Conservation (phyloP, 2,888 invertebrate species). For the Papilio demoleus region DNA sequence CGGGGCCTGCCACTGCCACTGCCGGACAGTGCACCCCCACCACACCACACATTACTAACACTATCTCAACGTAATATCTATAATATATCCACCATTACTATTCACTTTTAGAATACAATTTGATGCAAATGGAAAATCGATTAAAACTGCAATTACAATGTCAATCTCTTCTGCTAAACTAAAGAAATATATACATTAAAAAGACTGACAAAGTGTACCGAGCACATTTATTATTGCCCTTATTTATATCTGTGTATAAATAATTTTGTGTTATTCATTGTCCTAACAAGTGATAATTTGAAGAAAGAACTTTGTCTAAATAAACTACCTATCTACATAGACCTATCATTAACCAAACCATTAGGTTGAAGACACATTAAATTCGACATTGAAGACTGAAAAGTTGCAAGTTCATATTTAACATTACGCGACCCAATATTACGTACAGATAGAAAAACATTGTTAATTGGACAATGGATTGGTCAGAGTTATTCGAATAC, state of each 20-base stretch:
- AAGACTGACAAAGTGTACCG: not conserved
- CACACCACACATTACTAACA: conserved; percentile 21
- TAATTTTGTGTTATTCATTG: not conserved
- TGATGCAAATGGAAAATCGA: too few relatives aligned
- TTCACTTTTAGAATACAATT: too few relatives aligned
- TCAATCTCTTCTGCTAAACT: not conserved
- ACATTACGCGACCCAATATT: conserved; percentile 1
- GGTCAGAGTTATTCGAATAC: conserved; percentile 15
- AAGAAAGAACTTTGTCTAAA: too few relatives aligned
- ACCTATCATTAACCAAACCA: not conserved
- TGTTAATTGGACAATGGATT: conserved; percentile 22
- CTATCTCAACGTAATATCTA: conserved; percentile 30
- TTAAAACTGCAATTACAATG: not conserved
- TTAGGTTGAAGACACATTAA: not conserved
- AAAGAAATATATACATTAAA: not conserved
- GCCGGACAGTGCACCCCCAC: conserved; percentile 7
- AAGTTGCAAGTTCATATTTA: conserved; percentile 6
- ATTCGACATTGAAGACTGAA: not conserved
- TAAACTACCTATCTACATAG: not conserved
- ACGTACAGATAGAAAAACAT: conserved; percentile 24
- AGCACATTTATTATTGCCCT: not conserved
- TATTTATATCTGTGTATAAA: not conserved
- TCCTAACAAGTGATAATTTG: too few relatives aligned
- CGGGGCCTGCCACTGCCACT: not conserved
- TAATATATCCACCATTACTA: not conserved